Evolutionary conservation across 2,888 invertebrate species (phyloP).

Genomic region (Drosophila koepferae): DNA sequence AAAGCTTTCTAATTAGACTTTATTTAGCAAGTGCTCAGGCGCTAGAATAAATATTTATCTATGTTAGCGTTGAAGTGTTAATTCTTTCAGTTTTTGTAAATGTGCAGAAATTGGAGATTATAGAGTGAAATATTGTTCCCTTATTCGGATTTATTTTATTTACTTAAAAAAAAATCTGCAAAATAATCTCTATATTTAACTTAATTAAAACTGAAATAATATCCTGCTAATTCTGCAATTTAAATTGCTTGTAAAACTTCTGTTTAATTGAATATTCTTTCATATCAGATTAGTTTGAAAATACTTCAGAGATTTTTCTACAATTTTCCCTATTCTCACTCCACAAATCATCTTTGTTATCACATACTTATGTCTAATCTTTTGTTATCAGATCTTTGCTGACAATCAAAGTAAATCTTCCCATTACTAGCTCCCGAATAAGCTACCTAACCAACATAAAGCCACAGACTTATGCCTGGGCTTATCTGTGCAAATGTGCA

Average conservation of each 20-base stretch:
- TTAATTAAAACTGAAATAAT: background rate
- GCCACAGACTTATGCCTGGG: constrained; percentile 24
- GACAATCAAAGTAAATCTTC: background rate
- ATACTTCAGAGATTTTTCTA: background rate
- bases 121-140: background rate
- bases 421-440: constrained; percentile 9
- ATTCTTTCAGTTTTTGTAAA: background rate
- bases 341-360: background rate
- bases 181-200: background rate
- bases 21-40: background rate
- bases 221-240: background rate
- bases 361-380: background rate
- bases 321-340: background rate
- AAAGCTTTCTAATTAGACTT: background rate
- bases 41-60: constrained; percentile 5
- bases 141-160: no score
- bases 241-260: background rate
- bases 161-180: background rate
- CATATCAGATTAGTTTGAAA: background rate
- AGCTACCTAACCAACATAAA: constrained; percentile 33
- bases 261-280: background rate
- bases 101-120: background rate
- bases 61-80: background rate
- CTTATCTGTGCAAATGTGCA: constrained; percentile 31
- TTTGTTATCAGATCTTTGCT: constrained; percentile 5